Base-by-base conservation (phyloP, 2,888 invertebrate species). In the Cynaeus angustus region DNA sequence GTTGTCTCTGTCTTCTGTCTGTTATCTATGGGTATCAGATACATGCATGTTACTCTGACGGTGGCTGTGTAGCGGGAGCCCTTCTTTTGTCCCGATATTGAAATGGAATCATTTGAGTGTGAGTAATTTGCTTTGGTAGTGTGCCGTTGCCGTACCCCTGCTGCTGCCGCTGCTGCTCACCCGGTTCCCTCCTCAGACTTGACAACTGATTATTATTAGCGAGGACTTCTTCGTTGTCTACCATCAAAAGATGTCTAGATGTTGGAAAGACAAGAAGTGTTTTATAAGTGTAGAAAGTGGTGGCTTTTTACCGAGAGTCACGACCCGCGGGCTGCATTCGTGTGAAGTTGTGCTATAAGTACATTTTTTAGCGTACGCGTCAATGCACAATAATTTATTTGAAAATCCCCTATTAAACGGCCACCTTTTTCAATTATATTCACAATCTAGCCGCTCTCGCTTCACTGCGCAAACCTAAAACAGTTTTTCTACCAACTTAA, bases 51-150 rank as follows among this genome's bases (percentile, higher is more conserved):
- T 64, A 66, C 67, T 62, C 59, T 71, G 53, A 43, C 61, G 56
- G 62, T 66, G 62, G 66, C 58, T 71, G 72, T 77, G 72, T 78
- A 73, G 77, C 77, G 75, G 81, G 85, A 86, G 85, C 87, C 87
- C 86, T 87, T 88, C 87, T 88, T 88, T 88, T 88, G 88, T 88
- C 86, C 87, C 86, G 88, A 87, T 88, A 88, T 89, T 89, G 89
- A 89, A 90, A 90, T 89, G 89, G 89, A 89, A 88, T 89, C 90
- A 88, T 90, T 90, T 89, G 88, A 88, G 88, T 88, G 90, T 89
- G 87, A 90, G 87, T 90, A 90, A 90, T 89, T 88, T 88, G 88
- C 88, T 89, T 89, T 88, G 86, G 87, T 84, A 81, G 82, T 78
- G 77, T 76, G 78, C 78, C 78, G 75, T 77, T 77, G 75, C 76